Evolutionary conservation across 2,888 invertebrate species (phyloP).

Genomic region (Nephrotoma flavescens): DNA sequence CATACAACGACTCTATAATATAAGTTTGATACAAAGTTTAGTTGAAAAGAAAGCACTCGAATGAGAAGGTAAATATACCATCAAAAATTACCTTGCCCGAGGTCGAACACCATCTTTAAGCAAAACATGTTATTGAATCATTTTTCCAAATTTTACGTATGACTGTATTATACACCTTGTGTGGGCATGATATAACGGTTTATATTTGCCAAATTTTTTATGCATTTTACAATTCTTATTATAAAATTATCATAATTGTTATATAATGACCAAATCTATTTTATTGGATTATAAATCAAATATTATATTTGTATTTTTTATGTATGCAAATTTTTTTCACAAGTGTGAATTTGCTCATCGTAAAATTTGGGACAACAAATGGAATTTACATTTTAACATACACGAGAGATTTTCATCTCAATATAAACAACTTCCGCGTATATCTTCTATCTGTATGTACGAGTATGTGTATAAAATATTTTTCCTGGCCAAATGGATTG

Average conservation of each 20-base stretch:
- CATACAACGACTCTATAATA: too few relatives aligned
- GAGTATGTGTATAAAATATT: neutral
- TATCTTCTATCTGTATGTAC: neutral
- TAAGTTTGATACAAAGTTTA: too few relatives aligned
- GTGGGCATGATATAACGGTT: neutral
- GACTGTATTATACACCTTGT: neutral
- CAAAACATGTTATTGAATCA: neutral
- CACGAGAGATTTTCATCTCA: neutral
- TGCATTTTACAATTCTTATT: neutral
- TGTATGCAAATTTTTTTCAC: neutral
- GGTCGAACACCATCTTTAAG: neutral
- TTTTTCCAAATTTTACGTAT: neutral
- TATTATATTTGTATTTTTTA: neutral
- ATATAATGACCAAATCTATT: neutral
- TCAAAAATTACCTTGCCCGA: neutral
- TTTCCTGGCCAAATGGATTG: neutral
- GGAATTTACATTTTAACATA: neutral
- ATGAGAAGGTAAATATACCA: neutral
- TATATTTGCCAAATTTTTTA: neutral
- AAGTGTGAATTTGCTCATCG: neutral
- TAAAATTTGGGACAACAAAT: neutral
- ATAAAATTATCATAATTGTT: neutral
- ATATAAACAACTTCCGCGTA: neutral
- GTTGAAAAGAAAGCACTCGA: neutral
- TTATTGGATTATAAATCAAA: neutral